phyloP scores from a whole-genome alignment of 1,140 invertebrate genomes.

The Danaus plexippus region DNA sequence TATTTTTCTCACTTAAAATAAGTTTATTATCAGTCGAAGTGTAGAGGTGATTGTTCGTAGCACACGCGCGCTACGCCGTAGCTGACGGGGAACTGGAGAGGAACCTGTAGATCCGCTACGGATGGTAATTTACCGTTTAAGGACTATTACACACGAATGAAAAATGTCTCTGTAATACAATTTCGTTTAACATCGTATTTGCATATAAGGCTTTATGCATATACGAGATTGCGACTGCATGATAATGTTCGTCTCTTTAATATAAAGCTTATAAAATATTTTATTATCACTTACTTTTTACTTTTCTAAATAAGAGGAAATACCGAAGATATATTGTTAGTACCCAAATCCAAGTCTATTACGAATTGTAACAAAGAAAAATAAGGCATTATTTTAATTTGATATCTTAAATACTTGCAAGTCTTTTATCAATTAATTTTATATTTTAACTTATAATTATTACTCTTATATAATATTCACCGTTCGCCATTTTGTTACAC shows the following conservation, averaged over 20 bases:
- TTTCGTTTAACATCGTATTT: background rate
- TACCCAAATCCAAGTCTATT: no score
- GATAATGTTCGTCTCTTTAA: background rate
- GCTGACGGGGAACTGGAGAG: slow-evolving; percentile 34
- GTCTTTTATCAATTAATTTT: no score
- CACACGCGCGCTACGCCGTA: slow-evolving; percentile 43
- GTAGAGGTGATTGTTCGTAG: slow-evolving; percentile 7
- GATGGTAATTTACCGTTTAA: slow-evolving; percentile 1
- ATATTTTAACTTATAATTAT: no score
- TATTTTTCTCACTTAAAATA: background rate
- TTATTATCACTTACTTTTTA: no score
- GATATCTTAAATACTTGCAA: no score
- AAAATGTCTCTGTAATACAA: background rate
- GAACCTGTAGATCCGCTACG: slow-evolving; percentile 34
- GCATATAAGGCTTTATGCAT: slow-evolving; percentile 1
- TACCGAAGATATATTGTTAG: no score
- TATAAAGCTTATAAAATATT: no score
- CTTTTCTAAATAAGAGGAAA: no score
- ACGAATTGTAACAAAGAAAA: no score
- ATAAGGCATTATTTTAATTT: no score
- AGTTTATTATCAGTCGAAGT: slow-evolving; percentile 12
- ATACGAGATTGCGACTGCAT: background rate
- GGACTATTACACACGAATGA: background rate
- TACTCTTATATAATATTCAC: no score
- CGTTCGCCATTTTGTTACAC: no score